Conservation (phyloP, 2,113 vertebrate genomes). For the Accipiter virgatus region DNA sequence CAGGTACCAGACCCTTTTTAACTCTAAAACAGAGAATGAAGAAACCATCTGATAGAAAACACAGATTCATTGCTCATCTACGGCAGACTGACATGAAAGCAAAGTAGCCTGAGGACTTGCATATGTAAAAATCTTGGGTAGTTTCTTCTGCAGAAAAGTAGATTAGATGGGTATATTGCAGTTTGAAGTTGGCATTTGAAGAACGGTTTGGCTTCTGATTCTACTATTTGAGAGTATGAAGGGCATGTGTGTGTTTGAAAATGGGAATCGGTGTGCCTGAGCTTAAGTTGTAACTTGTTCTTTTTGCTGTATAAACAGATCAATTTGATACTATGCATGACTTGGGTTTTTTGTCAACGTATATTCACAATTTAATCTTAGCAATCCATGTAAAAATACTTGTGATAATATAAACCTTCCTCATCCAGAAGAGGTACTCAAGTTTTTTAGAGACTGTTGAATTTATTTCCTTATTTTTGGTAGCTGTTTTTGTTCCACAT, state of each 20-base stretch:
- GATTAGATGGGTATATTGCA: background rate
- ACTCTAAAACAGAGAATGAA: background rate
- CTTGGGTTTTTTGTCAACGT: background rate
- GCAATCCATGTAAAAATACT: background rate
- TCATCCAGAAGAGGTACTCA: background rate
- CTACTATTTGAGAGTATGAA: rapidly evolving
- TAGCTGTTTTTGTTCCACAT: background rate
- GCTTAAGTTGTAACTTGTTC: background rate
- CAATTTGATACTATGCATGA: background rate
- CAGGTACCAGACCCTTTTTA: background rate
- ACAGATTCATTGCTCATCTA: rapidly evolving
- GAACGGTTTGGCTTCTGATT: background rate
- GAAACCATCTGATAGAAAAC: background rate
- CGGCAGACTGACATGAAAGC: background rate
- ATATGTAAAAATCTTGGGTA: background rate
- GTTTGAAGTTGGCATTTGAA: background rate
- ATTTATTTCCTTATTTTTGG: background rate
- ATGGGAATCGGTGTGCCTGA: background rate
- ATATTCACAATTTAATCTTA: background rate
- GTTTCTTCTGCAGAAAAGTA: background rate
- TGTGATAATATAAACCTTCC: background rate
- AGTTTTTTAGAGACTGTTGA: background rate
- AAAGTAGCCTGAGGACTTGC: background rate
- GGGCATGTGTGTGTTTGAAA: background rate
- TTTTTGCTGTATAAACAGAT: background rate